Evolutionary conservation across 2,888 invertebrate species (phyloP).

Genomic region (Thereva nobilitata): DNA sequence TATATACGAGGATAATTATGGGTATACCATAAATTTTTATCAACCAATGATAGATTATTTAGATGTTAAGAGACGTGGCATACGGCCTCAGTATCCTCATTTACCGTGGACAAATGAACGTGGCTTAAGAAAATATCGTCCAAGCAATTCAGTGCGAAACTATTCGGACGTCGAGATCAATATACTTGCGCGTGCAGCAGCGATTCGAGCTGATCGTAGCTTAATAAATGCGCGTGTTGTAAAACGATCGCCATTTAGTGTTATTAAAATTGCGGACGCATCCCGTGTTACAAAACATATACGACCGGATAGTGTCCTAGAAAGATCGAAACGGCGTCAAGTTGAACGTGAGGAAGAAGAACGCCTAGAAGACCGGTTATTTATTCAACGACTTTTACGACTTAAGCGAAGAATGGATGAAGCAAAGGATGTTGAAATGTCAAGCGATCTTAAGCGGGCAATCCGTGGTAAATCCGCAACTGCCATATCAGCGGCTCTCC

Average conservation of each 20-base stretch:
- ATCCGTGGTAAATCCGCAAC: conserved; percentile 76
- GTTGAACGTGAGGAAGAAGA: conserved; percentile 61
- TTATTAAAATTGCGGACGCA: conserved; percentile 62
- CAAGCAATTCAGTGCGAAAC: conserved; percentile 66
- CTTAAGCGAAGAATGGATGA: conserved; percentile 59
- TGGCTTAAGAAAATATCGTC: conserved; percentile 69
- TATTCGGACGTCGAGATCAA: conserved; percentile 72
- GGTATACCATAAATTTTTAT: conserved; percentile 81
- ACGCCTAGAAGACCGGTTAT: conserved; percentile 63
- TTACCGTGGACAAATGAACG: conserved; percentile 75
- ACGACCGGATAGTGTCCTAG: conserved; percentile 58
- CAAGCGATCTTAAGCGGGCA: conserved; percentile 59
- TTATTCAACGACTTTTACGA: conserved; percentile 52
- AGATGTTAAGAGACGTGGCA: conserved; percentile 65
- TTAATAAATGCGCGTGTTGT: conserved; percentile 58
- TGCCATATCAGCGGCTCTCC: conserved; percentile 69
- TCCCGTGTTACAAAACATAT: conserved; percentile 60
- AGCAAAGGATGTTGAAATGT: conserved; percentile 59
- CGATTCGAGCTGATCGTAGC: conserved; percentile 71
- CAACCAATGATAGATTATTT: conserved; percentile 87
- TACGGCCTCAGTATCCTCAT: conserved; percentile 61
- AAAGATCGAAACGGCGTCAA: conserved; percentile 57
- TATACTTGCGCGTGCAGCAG: conserved; percentile 68
- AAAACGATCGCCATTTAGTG: conserved; percentile 59
- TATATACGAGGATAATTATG: conserved; percentile 81